Evolutionary conservation across 2,113 vertebrate species (phyloP).

Genomic region (Poeciliopsis turrubarensis): DNA sequence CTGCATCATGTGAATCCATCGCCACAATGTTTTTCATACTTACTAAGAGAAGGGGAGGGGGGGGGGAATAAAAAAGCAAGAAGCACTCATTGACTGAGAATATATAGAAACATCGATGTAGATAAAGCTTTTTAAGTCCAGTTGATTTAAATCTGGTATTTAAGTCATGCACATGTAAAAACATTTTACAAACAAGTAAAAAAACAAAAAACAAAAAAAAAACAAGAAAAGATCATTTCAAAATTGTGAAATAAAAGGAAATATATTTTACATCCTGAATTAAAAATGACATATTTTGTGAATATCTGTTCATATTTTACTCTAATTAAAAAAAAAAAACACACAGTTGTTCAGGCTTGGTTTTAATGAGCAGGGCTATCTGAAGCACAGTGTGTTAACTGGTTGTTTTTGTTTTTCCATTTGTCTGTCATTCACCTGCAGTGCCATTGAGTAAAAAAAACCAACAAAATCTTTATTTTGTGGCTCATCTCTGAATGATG

Average conservation of each 20-base stretch:
- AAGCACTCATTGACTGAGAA: slow-evolving; percentile 79
- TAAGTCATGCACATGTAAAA: not conserved
- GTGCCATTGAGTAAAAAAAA: slow-evolving; percentile 38
- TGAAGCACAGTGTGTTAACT: slow-evolving; percentile 73
- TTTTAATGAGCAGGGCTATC: slow-evolving; percentile 39
- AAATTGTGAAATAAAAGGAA: slow-evolving; percentile 29
- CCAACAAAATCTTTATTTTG: slow-evolving; percentile 4
- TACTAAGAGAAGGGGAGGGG: slow-evolving; percentile 59
- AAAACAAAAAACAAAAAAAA: not conserved
- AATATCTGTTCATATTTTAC: not conserved
- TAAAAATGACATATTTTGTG: not conserved
- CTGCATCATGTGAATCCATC: slow-evolving; percentile 2
- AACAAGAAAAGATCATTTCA: not conserved
- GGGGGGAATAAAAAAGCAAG: slow-evolving; percentile 83
- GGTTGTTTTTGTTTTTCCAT: slow-evolving; percentile 27
- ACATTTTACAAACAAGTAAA: not conserved
- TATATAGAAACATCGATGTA: slow-evolving; percentile 57
- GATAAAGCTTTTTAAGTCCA: slow-evolving; percentile 68
- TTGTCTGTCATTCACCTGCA: slow-evolving; percentile 63
- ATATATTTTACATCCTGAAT: not conserved
- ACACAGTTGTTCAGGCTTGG: slow-evolving; percentile 7
- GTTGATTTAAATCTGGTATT: slow-evolving; percentile 22
- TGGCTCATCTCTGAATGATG: slow-evolving; percentile 3
- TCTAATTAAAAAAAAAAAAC: not conserved
- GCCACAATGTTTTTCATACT: slow-evolving; percentile 84